phyloP scores from a whole-genome alignment of 2,797 vertebrate genomes.

The Hoplostethus mediterraneus region DNA sequence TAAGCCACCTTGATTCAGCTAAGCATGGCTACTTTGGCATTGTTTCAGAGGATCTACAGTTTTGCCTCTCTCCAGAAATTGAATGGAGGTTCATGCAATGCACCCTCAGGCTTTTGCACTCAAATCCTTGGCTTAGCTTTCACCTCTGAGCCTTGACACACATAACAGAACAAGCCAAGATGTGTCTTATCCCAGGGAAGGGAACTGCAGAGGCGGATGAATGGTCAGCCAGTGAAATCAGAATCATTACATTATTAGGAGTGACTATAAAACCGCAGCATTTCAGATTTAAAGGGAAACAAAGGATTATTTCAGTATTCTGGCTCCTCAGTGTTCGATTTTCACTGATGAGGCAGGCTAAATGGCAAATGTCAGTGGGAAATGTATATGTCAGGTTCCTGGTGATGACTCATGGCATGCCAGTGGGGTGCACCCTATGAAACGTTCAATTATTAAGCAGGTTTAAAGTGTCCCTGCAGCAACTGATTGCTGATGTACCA shows the following conservation, averaged over 20 bases:
- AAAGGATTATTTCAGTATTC: neutral
- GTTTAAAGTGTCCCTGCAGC: constrained; percentile 25
- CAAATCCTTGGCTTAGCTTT: constrained; percentile 49
- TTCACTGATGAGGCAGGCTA: constrained; percentile 22
- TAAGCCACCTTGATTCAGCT: constrained; percentile 62
- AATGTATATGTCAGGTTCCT: constrained; percentile 44
- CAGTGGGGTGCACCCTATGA: constrained; percentile 30
- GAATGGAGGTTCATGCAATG: constrained; percentile 32
- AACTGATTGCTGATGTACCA: constrained; percentile 24
- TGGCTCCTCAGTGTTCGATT: constrained; percentile 29
- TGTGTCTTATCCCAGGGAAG: constrained; percentile 24
- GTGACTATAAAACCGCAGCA: neutral
- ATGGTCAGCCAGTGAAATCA: constrained; percentile 23
- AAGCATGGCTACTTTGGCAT: constrained; percentile 34
- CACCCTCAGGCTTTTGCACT: constrained; percentile 17
- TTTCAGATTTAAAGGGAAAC: constrained; percentile 18
- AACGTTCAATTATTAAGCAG: constrained; percentile 51
- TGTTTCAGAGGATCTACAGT: constrained; percentile 49
- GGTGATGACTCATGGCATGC: constrained; percentile 40
- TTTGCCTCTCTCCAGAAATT: constrained; percentile 21
- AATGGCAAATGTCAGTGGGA: constrained; percentile 47
- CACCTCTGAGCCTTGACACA: constrained; percentile 46
- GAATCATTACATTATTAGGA: constrained; percentile 13
- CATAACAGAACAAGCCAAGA: constrained; percentile 35
- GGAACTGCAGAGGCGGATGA: neutral